These are phyloP conservation scores for Eugnorisma glareosa DNA, from an alignment of 2,888 invertebrate genomes.

Conservation along the genomic window DNA sequence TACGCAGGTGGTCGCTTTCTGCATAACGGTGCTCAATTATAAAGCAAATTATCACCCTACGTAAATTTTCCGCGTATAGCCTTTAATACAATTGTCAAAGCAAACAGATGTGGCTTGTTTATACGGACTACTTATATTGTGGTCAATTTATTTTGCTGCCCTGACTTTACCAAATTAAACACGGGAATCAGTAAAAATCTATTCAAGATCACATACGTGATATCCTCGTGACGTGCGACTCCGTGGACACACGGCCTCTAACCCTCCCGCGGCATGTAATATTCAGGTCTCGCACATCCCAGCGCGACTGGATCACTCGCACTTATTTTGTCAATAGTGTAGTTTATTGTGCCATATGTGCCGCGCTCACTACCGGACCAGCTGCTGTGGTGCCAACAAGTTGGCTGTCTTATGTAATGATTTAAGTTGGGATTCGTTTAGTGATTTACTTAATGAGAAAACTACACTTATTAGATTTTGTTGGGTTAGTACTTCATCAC, in stretches of 20 bases:
- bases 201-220: not conserved
- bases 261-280: slow-evolving; percentile 68
- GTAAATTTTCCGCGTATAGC: too few species aligned
- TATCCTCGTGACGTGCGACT: slow-evolving; percentile 15
- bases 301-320: slow-evolving; percentile 71
- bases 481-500: too few species aligned
- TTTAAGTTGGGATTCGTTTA: not conserved
- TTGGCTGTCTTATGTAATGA: slow-evolving; percentile 5
- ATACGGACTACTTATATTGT: too few species aligned
- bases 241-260: slow-evolving; percentile 50
- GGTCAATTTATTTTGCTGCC: too few species aligned
- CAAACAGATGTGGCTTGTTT: too few species aligned
- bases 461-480: too few species aligned
- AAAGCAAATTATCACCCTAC: too few species aligned
- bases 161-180: too few species aligned
- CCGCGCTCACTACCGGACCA: slow-evolving; percentile 12
- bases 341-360: slow-evolving; percentile 71
- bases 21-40: too few species aligned
- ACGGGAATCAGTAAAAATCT: not conserved
- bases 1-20: too few species aligned
- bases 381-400: slow-evolving; percentile 6
- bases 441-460: not conserved
- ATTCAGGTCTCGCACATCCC: slow-evolving; percentile 77
- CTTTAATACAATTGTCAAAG: too few species aligned
- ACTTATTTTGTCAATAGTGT: slow-evolving; percentile 81